Evolutionary conservation across 2,888 invertebrate species (phyloP).

Genomic region (Lepidocyrtinus sp.): DNA sequence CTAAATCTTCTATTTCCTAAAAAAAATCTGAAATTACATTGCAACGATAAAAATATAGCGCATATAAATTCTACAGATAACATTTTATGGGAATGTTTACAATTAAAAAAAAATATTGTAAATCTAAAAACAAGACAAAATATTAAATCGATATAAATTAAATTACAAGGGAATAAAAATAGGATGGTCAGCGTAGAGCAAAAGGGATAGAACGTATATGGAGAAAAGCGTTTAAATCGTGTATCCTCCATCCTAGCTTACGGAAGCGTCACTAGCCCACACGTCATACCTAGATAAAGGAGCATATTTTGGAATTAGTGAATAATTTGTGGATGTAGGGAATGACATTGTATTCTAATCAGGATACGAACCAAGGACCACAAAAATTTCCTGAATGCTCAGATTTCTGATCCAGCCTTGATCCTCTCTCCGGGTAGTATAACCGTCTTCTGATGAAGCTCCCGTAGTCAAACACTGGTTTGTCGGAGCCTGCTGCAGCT

Average conservation of each 20-base stretch:
- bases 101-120: too few species aligned
- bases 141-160: too few species aligned
- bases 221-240: background rate
- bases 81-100: too few species aligned
- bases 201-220: background rate
- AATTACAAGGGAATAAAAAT: too few species aligned
- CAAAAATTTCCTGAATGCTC: conserved; percentile 75
- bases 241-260: conserved; percentile 72
- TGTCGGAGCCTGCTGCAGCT: conserved; percentile 11
- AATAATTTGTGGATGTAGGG: background rate
- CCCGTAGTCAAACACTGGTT: conserved; percentile 64
- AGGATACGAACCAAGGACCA: conserved; percentile 83
- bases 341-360: background rate
- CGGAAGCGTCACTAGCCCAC: conserved; percentile 84
- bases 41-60: too few species aligned
- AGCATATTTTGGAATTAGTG: conserved; percentile 15
- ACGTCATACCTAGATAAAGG: conserved; percentile 75
- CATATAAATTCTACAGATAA: too few species aligned
- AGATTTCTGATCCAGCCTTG: conserved; percentile 71
- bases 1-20: too few species aligned
- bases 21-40: too few species aligned
- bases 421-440: conserved; percentile 71
- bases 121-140: too few species aligned
- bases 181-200: too few species aligned
- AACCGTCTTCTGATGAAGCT: conserved; percentile 69